A percentile compares a stretch with the other conserved stretches of the same genome.
phyloP scores from a whole-genome alignment of 2,888 invertebrate genomes.

The Pyrocoelia pectoralis region DNA sequence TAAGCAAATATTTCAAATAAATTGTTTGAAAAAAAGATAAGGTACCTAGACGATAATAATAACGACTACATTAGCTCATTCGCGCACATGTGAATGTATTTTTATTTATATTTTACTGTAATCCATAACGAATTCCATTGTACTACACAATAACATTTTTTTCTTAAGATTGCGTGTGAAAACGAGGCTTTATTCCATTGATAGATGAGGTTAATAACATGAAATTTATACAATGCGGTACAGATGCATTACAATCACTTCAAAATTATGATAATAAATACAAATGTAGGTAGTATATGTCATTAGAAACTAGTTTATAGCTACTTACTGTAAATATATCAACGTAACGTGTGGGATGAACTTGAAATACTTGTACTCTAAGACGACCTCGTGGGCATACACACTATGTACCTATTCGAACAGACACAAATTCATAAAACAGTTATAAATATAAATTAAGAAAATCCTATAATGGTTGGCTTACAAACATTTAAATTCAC shows the following conservation, averaged over 20 bases:
- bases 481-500: too few species aligned
- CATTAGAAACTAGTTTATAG: slow-evolving; percentile 23
- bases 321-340: slow-evolving; percentile 21
- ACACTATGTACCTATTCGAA: too few species aligned
- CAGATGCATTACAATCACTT: slow-evolving; percentile 1
- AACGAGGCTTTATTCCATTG: background rate
- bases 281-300: slow-evolving; percentile 14
- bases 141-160: background rate
- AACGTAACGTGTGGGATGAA: slow-evolving; percentile 8
- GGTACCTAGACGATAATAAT: too few species aligned
- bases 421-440: too few species aligned
- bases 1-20: too few species aligned
- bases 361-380: background rate
- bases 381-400: background rate
- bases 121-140: background rate
- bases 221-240: background rate
- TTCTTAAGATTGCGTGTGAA: background rate
- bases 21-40: too few species aligned
- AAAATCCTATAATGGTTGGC: too few species aligned
- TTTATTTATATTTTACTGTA: too few species aligned
- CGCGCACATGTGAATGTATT: too few species aligned
- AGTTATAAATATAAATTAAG: too few species aligned
- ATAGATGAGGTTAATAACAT: background rate
- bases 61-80: too few species aligned
- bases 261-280: slow-evolving; percentile 3